Conservation (phyloP, 2,888 invertebrate species). For the Linhomoeus sp. region DNA sequence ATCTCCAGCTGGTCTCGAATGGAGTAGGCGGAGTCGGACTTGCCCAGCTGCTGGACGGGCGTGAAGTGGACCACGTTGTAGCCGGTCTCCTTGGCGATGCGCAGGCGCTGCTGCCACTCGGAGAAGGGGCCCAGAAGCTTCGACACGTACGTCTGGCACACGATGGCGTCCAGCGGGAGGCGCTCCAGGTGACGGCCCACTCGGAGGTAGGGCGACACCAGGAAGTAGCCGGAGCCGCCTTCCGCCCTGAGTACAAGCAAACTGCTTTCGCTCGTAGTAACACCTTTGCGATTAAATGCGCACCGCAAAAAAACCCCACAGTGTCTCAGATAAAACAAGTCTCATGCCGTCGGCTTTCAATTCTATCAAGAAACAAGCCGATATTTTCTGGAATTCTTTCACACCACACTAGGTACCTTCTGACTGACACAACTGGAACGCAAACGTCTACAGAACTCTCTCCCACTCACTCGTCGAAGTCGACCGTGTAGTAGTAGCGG, state of each 20-base stretch:
- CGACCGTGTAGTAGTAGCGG: conserved; percentile 29
- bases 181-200: no score
- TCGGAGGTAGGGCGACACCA: conserved; percentile 11
- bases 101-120: conserved; percentile 64
- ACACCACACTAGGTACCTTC: no score
- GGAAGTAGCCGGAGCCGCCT: conserved; percentile 19
- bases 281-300: no score
- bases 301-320: no score
- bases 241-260: no score
- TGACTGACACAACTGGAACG: no score
- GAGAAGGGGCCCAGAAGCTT: conserved; percentile 72
- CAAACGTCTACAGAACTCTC: no score
- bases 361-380: no score
- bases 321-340: no score
- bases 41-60: conserved; percentile 54
- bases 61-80: conserved; percentile 95
- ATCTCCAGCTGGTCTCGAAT: conserved; percentile 64
- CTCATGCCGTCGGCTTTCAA: no score
- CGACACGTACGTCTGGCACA: conserved; percentile 74
- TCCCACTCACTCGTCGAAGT: conserved; percentile 20
- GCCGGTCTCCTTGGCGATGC: conserved; percentile 62
- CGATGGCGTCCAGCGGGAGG: conserved; percentile 58
- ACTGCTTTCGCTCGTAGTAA: no score
- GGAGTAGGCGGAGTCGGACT: conserved; percentile 75
- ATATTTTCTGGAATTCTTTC: no score